phyloP scores from a whole-genome alignment of 1,140 invertebrate species.

The Coboldia fuscipes region DNA sequence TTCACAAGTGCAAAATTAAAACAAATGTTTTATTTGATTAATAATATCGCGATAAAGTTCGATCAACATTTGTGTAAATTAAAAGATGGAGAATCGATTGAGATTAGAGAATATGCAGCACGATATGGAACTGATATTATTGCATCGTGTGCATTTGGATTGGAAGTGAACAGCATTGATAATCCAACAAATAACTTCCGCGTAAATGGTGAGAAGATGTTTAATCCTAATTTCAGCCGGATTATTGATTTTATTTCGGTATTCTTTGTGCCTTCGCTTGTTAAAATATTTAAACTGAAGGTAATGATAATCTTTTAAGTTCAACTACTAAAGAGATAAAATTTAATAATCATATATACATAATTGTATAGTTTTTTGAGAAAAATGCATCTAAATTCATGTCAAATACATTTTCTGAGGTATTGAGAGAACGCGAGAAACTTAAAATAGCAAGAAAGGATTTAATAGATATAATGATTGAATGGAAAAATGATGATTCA shows the following conservation, averaged over 20 bases:
- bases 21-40: slow-evolving; percentile 22
- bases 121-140: slow-evolving; percentile 29
- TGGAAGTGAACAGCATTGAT: slow-evolving; percentile 23
- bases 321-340: not conserved
- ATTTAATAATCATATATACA: slow-evolving; percentile 5
- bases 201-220: slow-evolving; percentile 18
- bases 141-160: slow-evolving; percentile 26
- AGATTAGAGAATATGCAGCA: slow-evolving; percentile 18
- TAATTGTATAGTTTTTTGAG: slow-evolving; percentile 9
- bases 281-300: slow-evolving; percentile 1
- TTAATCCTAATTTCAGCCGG: slow-evolving; percentile 25
- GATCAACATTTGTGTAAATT: slow-evolving; percentile 5
- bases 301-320: slow-evolving; percentile 7
- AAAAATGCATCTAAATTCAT: slow-evolving; percentile 13
- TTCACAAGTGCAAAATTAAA: slow-evolving; percentile 25
- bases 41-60: slow-evolving; percentile 12
- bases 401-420: slow-evolving; percentile 12
- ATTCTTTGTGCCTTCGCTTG: slow-evolving; percentile 13
- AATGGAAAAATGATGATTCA: slow-evolving; percentile 15
- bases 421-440: slow-evolving; percentile 16
- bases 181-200: slow-evolving; percentile 18
- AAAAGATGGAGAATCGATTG: slow-evolving; percentile 8
- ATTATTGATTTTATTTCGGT: slow-evolving; percentile 21
- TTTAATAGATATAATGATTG: slow-evolving; percentile 23
- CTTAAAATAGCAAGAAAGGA: slow-evolving; percentile 16